Percentiles rank a stretch among this genome's conserved stretches.
phyloP scores from a whole-genome alignment of 2,888 invertebrate species.

The Bellardia bayeri region DNA sequence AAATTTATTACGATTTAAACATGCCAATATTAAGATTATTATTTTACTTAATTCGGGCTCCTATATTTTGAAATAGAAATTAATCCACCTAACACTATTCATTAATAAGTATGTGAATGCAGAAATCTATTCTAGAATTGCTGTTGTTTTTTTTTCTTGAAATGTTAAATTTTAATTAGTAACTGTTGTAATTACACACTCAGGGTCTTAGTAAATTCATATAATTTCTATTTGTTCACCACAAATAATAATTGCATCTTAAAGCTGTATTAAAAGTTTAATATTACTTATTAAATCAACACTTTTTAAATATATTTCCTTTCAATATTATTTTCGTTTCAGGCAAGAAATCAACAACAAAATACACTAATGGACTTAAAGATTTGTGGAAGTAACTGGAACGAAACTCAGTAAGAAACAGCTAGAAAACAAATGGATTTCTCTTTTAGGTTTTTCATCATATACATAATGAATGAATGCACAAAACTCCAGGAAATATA shows the following conservation, averaged over 20 bases:
- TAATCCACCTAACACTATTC: no score
- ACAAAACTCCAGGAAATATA: constrained; percentile 58
- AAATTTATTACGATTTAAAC: no score
- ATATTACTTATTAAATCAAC: constrained; percentile 30
- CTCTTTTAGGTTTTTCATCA: not conserved
- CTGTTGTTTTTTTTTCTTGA: not conserved
- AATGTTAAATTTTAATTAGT: not conserved
- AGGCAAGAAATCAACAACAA: constrained; percentile 36
- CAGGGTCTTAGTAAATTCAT: no score
- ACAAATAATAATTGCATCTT: no score
- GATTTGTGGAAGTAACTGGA: constrained; percentile 48
- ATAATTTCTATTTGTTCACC: no score
- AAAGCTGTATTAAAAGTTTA: not conserved
- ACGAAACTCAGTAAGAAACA: constrained; percentile 28
- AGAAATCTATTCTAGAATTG: not conserved
- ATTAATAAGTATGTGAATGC: no score
- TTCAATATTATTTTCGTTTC: constrained; percentile 16
- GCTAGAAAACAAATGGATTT: constrained; percentile 34
- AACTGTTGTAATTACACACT: no score
- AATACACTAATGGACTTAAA: constrained; percentile 60
- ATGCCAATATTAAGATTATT: no score
- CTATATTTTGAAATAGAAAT: no score
- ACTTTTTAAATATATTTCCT: constrained; percentile 7
- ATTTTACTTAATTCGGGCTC: no score
- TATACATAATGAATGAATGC: constrained; percentile 21